A percentile compares a stretch with the other conserved stretches of the same genome.
These are phyloP conservation scores for Odocoileus hemionus DNA, from an alignment of 2,113 vertebrate species.

Conservation along the genomic window DNA sequence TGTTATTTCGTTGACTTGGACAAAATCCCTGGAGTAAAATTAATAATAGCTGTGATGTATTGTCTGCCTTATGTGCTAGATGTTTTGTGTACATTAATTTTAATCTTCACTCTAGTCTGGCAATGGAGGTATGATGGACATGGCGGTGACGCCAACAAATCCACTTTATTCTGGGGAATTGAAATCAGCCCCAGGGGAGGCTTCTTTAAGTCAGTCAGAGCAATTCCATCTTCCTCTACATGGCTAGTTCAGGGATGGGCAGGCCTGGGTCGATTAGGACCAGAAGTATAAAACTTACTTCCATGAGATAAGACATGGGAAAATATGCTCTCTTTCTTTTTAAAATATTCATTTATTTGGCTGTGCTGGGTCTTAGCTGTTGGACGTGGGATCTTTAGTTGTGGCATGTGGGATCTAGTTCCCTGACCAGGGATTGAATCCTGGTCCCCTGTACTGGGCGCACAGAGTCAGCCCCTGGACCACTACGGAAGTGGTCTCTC, in stretches of 20 bases:
- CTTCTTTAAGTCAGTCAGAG: not conserved
- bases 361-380: not conserved
- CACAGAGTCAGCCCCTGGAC: not conserved
- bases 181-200: not conserved
- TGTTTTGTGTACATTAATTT: not conserved
- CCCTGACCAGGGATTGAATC: not conserved
- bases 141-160: not conserved
- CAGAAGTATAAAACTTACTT: not conserved
- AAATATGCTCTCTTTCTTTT: not conserved
- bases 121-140: not conserved
- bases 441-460: not conserved
- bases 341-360: not conserved
- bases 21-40: conserved; percentile 39
- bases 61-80: not conserved
- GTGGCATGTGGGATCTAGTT: not conserved
- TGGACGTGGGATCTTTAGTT: not conserved
- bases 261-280: not conserved
- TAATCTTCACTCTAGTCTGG: not conserved
- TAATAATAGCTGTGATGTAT: conserved; percentile 23
- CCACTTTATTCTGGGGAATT: not conserved
- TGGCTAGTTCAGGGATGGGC: not conserved
- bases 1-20: conserved; percentile 54
- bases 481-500: not conserved
- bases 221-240: not conserved
- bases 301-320: not conserved